Evolutionary conservation across 2,888 invertebrate species (phyloP).

Genomic region (Selenia dentaria): DNA sequence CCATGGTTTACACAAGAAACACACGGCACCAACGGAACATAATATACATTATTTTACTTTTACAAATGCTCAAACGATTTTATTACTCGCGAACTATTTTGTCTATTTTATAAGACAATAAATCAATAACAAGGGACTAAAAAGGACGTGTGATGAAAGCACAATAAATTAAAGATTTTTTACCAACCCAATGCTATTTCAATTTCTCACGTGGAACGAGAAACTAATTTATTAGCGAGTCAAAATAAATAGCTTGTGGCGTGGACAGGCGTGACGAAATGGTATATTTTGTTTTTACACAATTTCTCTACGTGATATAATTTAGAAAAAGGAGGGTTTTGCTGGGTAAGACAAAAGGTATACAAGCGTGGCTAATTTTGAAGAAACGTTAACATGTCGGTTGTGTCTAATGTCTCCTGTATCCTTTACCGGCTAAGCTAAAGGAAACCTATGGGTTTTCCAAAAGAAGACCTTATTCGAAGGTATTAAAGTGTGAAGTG

Average conservation of each 20-base stretch:
- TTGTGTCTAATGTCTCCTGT: background rate
- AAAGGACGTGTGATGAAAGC: conserved; percentile 29
- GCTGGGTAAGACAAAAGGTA: conserved; percentile 54
- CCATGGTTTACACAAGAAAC: too few relatives aligned
- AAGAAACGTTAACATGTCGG: conserved; percentile 18
- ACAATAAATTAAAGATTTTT: conserved; percentile 24
- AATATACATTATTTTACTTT: too few relatives aligned
- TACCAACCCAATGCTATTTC: conserved; percentile 30
- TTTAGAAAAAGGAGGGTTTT: conserved; percentile 66
- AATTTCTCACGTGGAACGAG: conserved; percentile 48
- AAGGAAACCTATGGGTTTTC: too few relatives aligned
- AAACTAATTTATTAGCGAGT: conserved; percentile 65
- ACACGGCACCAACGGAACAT: too few relatives aligned
- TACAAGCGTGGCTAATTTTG: conserved; percentile 54
- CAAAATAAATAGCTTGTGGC: conserved; percentile 60
- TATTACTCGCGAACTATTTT: too few relatives aligned
- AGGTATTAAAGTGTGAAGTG: too few relatives aligned
- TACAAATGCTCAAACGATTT: too few relatives aligned
- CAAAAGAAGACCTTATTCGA: too few relatives aligned
- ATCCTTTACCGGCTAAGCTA: too few relatives aligned
- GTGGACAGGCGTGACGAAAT: conserved; percentile 74
- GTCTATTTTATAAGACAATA: too few relatives aligned
- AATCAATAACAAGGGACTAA: background rate
- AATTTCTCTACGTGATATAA: conserved; percentile 58
- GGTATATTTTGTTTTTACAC: conserved; percentile 75